Conservation (phyloP, 2,888 invertebrate genomes). For the Muschampia plurimacula region DNA sequence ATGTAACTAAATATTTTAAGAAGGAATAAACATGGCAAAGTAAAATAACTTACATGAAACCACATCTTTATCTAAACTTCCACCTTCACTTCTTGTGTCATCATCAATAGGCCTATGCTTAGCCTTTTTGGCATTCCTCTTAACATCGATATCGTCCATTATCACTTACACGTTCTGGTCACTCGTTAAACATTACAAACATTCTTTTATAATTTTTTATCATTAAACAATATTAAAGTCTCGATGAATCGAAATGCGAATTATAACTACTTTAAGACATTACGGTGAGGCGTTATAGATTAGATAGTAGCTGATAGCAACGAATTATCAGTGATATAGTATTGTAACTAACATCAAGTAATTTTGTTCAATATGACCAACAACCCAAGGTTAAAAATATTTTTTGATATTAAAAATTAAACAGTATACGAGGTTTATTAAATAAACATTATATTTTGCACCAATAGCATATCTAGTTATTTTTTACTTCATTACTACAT, state of each 20-base stretch:
- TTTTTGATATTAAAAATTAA: neutral
- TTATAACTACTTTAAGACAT: conserved; percentile 73
- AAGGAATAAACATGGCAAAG: conserved; percentile 7
- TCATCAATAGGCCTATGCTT: conserved; percentile 76
- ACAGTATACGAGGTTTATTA: neutral
- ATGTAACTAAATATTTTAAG: neutral
- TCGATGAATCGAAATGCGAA: conserved; percentile 63
- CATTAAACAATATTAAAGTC: conserved; percentile 56
- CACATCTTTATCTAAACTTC: conserved; percentile 61
- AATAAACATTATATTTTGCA: too few relatives aligned
- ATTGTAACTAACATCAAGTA: conserved; percentile 16
- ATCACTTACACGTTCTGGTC: conserved; percentile 44
- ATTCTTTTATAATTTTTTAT: conserved; percentile 40
- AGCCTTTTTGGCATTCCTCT: conserved; percentile 53
- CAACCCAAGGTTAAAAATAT: neutral
- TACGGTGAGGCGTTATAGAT: conserved; percentile 67
- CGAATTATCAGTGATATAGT: conserved; percentile 34
- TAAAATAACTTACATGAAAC: conserved; percentile 63
- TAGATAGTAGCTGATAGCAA: conserved; percentile 62
- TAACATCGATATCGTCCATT: conserved; percentile 58
- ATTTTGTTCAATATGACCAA: conserved; percentile 18
- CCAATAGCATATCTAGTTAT: neutral
- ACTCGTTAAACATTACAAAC: conserved; percentile 46
- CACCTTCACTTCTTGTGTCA: conserved; percentile 76
- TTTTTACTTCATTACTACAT: too few relatives aligned